These are phyloP conservation scores for Chalcis sispes DNA, from an alignment of 2,888 invertebrate genomes.

Conservation along the genomic window DNA sequence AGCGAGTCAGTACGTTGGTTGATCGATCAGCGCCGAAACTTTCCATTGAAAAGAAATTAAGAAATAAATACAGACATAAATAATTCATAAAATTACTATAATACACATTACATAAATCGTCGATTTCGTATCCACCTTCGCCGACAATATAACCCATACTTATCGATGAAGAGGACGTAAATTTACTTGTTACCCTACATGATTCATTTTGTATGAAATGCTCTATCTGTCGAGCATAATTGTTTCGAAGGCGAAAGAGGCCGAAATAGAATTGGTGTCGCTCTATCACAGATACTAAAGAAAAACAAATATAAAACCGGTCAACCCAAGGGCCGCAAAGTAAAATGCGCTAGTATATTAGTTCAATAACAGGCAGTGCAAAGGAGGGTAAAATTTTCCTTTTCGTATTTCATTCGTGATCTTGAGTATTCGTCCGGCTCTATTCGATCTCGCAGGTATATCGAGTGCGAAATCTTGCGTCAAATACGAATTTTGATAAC, in stretches of 20 bases:
- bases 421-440: constrained; percentile 45
- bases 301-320: constrained; percentile 44
- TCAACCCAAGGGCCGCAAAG: constrained; percentile 38
- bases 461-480: constrained; percentile 35
- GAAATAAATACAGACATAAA: constrained; percentile 75
- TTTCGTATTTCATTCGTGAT: constrained; percentile 34
- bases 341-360: constrained; percentile 45
- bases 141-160: constrained; percentile 34
- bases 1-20: constrained; percentile 73
- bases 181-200: constrained; percentile 44
- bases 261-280: constrained; percentile 45
- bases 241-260: constrained; percentile 41
- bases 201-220: constrained; percentile 45
- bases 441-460: constrained; percentile 48
- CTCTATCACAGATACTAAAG: constrained; percentile 57
- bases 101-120: constrained; percentile 73
- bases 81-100: constrained; percentile 74
- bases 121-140: constrained; percentile 62
- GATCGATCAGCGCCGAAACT: constrained; percentile 68
- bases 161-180: constrained; percentile 27
- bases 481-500: constrained; percentile 40
- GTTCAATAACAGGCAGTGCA: constrained; percentile 44
- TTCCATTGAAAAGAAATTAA: constrained; percentile 69
- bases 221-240: constrained; percentile 40
- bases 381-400: constrained; percentile 43